Base-by-base conservation (phyloP, 1,140 invertebrate genomes). In the Ceratosolen fusciceps region DNA sequence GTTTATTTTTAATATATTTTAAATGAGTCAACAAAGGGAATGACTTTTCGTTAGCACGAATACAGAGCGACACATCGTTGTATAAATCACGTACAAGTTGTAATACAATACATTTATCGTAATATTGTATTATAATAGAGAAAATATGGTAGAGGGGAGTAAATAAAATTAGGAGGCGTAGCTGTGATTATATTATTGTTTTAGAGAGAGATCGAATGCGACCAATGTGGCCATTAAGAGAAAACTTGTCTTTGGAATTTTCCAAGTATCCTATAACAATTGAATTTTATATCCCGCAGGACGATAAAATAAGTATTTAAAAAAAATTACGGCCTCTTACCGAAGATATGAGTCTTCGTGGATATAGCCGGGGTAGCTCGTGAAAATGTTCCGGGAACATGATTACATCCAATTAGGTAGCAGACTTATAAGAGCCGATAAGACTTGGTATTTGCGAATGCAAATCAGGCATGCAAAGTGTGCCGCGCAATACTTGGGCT, bases 341-440 rank as follows among this genome's bases (percentile, higher is more conserved):
- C 56, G 52, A 39, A 73, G 71, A 31, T 24, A 73, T 24, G 39
- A 73, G 56, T 39, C 19, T 5, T 52, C 1, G n/a, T 37, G 34
- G 21, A 58, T 73, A 73, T 31, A 54, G 21, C 9, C 10, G 34
- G 9, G 9, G 12, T 0, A n/a, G 1, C 65, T 19, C 19, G 21
- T 12, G 31, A n/a, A 67, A 76, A 49, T 52, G 26, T 1, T 16
- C 14, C n/a, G 21, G 9, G 43, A 74, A 77, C 62, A 49, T 77
- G 67, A 76, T 67, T 76, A 62, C 62, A 0, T 34, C 74, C 74
- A 76, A 76, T 76, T 76, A 76, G 62, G 74, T 56, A 37, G 58
- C 58, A 12, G 56, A 49, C 71, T 26, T 70, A 24, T 70, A 43
- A 29, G 19, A 65, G 1, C 39, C 24, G 37, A 47, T 54, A 54